Evolutionary conservation across 2,888 invertebrate species (phyloP), one percentile per base, ranked within the genome.

Genomic region (Luffia ferchaultella): DNA sequence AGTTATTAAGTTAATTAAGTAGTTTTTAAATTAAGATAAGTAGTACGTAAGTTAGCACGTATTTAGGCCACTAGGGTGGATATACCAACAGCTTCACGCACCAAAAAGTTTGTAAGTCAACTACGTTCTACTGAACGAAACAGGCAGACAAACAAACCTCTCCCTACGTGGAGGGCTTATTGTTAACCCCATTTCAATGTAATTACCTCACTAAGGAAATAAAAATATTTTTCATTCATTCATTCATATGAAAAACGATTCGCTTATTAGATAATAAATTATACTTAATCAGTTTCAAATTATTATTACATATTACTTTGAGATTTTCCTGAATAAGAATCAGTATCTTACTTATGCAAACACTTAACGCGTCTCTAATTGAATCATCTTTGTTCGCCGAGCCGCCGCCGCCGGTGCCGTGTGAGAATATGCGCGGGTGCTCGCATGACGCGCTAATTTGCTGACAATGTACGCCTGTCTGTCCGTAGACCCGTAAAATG

Each of bases 391-490:
- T 30, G 30, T 3, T 30, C 30, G 3, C 30, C 30, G 30, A 7
- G 30, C 12, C 30, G 30, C 3, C 12, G 30, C 12, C 3, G 30
- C 30, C 5, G 30, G 3, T 30, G 30, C 5, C 30, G 30, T 12
- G 30, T 30, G 68, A 59, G 72, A 70, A 67, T 54, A 45, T 48
- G n/a, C 30, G 30, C 43, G 51, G 46, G 53, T 50, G 51, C n/a
- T 54, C 55, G 56, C 55, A 55, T 57, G 58, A 65, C 55, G 65
- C 67, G 76, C 57, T 77, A 77, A 77, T 73, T 73, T 61, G 56
- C 60, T 60, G 75, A 78, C 77, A 77, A 74, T 64, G 72, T 58
- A 51, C 52, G 54, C 52, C 61, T 74, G 67, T 70, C 55, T 12
- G 30, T 12, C 30, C 30, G 30, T n/a, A n/a, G n/a, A n/a, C 30